Evolutionary conservation across 2,797 vertebrate species (phyloP).

Genomic region (Gallirallus australis): DNA sequence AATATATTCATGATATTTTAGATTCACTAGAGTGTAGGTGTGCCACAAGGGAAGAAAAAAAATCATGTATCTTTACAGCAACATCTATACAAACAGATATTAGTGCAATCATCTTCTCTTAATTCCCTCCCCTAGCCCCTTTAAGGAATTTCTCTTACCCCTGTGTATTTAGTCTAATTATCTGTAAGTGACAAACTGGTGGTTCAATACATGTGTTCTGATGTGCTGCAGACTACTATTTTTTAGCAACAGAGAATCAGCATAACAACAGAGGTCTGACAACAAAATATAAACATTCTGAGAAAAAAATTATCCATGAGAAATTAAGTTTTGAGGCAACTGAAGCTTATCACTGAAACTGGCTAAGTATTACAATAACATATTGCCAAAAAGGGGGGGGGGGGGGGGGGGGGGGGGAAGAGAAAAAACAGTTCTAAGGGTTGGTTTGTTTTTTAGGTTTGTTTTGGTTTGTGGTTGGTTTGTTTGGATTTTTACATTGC

Average conservation of each 20-base stretch:
- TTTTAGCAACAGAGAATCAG: background rate
- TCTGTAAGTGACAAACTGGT: background rate
- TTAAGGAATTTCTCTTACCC: background rate
- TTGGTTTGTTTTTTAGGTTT: background rate
- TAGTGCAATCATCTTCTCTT: background rate
- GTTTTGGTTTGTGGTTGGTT: too few relatives aligned
- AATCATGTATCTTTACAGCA: background rate
- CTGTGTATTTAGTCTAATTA: background rate
- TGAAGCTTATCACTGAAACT: background rate
- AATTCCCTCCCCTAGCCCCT: background rate
- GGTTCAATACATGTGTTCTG: background rate
- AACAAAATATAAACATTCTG: background rate
- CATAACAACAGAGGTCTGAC: background rate
- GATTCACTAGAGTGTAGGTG: background rate
- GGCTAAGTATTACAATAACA: background rate
- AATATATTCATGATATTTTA: background rate
- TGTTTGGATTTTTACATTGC: background rate
- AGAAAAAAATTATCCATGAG: background rate
- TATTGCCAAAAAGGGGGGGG: background rate
- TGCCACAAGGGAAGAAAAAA: background rate
- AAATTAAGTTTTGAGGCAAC: background rate
- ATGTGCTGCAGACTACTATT: background rate
- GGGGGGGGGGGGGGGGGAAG: background rate
- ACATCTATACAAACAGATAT: background rate
- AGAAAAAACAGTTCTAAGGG: background rate